Evolutionary conservation across 2,113 vertebrate species (phyloP), one percentile per base, ranked within the genome.

Genomic region (Phrynosoma blainvillii): DNA sequence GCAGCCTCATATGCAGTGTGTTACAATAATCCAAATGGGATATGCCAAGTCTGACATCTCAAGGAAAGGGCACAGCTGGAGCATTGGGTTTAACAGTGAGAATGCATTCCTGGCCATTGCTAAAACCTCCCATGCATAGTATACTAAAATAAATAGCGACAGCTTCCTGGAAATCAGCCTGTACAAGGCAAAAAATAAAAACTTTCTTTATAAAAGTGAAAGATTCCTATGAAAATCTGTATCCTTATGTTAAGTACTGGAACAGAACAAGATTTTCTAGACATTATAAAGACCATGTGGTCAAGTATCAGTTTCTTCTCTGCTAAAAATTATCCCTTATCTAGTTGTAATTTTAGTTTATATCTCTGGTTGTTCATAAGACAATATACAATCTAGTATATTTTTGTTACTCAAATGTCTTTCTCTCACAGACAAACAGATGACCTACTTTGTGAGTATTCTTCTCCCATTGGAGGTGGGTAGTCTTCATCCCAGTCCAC

Each of bases 401-500:
- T 42, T 21, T 11, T 81, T 32, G 14, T 21, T 32, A 62, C 9
- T 62, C 54, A 84, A 84, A 20, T 11, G 54, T 20, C 21, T 84
- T 84, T 36, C 47, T 56, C 8, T 30, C 27, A 47, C 16, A 56
- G 32, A 56, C 54, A 52, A 8, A 21, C 36, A 54, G 65, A 81
- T 80, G 36, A 25, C 97, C 95, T 95, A 98, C 98, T 98, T 92
- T 98, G 98, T 0, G 98, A 99, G 87, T 99, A 99, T 82, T 99
- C 98, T 93, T 99, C 98, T 79, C 98, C 98, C 98, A 99, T 98
- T 65, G 98, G 98, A 0, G 98, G 98, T 0, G 98, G 98, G 54
- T 99, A 98, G 93, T 99, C 98, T 89, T 99, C 98, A 13, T 99
- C 98, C 98, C 98, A 99, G 96, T 99, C 98, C 95, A 99, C 98